A percentile compares a stretch with the other conserved stretches of the same genome.
Evolutionary conservation across 2,888 invertebrate species (phyloP).

Genomic region (Patella pellucida): DNA sequence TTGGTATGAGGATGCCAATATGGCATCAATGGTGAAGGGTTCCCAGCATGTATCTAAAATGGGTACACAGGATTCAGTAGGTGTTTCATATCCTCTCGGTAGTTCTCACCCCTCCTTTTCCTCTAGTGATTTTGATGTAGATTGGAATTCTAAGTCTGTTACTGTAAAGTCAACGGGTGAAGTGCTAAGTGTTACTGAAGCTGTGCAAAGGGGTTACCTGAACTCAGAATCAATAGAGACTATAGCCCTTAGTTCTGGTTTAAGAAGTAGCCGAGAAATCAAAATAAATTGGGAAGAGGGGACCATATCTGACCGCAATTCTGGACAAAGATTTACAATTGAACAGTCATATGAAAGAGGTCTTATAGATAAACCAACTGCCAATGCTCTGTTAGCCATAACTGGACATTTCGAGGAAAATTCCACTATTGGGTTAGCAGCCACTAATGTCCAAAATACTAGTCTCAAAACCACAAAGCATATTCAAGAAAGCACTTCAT

Average conservation of each 20-base stretch:
- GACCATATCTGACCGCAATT: conserved; percentile 70
- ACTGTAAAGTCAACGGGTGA: conserved; percentile 79
- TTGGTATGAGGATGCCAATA: not conserved
- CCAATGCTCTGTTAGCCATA: conserved; percentile 44
- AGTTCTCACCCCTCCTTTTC: not conserved
- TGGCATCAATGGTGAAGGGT: conserved; percentile 1
- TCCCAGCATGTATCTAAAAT: not conserved
- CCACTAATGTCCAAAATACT: not conserved
- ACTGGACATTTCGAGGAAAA: conserved; percentile 20
- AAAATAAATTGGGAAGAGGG: conserved; percentile 83
- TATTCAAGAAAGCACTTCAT: not conserved
- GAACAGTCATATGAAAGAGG: conserved; percentile 77
- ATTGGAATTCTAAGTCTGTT: conserved; percentile 57
- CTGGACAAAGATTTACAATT: conserved; percentile 84
- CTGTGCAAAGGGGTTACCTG: conserved; percentile 75
- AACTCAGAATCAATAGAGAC: conserved; percentile 79
- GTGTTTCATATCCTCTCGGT: not conserved
- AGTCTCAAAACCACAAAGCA: not conserved
- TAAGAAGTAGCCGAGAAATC: conserved; percentile 45
- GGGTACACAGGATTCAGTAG: not conserved
- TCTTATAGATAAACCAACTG: conserved; percentile 54
- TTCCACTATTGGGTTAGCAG: not conserved
- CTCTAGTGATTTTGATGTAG: conserved; percentile 46
- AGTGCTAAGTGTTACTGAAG: conserved; percentile 84
- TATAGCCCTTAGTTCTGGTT: conserved; percentile 58